Evolutionary conservation across 2,797 vertebrate species (phyloP), one percentile per base, ranked within the genome.

Genomic region (Myotis pilosus): DNA sequence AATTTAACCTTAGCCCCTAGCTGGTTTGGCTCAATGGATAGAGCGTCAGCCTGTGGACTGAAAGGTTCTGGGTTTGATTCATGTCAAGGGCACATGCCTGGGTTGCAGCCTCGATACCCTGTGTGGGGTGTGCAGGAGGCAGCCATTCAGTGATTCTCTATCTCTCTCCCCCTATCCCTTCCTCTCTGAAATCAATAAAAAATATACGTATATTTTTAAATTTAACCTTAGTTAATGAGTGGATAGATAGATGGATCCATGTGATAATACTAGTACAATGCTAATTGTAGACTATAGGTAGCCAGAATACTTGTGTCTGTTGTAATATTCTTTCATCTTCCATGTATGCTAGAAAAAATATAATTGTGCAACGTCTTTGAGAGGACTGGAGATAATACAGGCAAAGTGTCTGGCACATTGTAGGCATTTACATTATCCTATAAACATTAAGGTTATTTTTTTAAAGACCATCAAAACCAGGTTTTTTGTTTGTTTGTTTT

Each of bases 401-500:
- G 44, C 55, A 79, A 94, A 62, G 47, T 80, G 23, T 86, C 41
- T 75, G 55, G 33, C 55, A 89, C n/a, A 20, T 55, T 75, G 41
- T 75, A 49, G 22, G 20, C 68, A 33, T 84, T 85, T 71, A 72
- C 57, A 55, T 86, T 86, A 72, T 64, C n/a, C 2, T 82, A 36
- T 57, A 41, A 90, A 28, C 16, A 38, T 79, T 69, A 94, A 66
- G 22, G 17, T 25, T 89, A 55, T 74, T 83, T 94, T 96, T 75
- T 84, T 47, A 86, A 94, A 95, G 47, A 23, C 22, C 64, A 76
- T 49, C 64, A 80, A 87, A 87, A 44, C 38, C 66, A 84, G n/a
- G 10, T 74, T 86, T 93, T 82, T 66, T 44, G 49, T 92, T 89
- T 64, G 66, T 60, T 89, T 89, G 33, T 86, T 94, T 92, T 90